Percentiles rank a stretch among this genome's conserved stretches.
Conservation (phyloP, 2,888 invertebrate species). For the Lasioglossum calceatum region DNA sequence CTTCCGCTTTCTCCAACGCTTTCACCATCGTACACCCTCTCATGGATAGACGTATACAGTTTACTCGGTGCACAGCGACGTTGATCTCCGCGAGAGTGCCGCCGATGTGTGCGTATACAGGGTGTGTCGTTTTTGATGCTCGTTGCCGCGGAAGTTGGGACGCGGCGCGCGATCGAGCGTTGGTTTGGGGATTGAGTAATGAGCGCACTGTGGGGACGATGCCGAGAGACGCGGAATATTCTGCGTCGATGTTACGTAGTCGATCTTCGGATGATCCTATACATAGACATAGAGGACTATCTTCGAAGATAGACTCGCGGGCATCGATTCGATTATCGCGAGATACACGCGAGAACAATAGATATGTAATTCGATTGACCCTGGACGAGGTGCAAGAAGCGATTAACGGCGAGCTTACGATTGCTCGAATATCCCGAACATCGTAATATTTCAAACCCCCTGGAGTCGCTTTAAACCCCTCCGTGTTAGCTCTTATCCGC, state of each 20-base stretch:
- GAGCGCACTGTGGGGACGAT: neutral
- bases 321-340: neutral
- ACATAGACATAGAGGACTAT: neutral
- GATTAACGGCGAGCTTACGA: neutral
- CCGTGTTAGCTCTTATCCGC: neutral
- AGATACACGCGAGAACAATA: neutral
- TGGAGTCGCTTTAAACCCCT: neutral
- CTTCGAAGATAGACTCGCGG: neutral
- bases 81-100: slow-evolving; percentile 57
- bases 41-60: slow-evolving; percentile 58
- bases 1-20: slow-evolving; percentile 43
- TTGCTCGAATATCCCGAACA: neutral
- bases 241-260: neutral
- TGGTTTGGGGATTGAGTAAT: slow-evolving; percentile 6
- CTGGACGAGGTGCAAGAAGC: neutral
- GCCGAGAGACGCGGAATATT: neutral
- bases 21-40: slow-evolving; percentile 53
- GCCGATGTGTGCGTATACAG: slow-evolving; percentile 43
- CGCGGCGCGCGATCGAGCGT: neutral
- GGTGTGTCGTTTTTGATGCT: slow-evolving; percentile 51
- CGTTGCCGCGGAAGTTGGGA: slow-evolving; percentile 14
- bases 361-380: neutral
- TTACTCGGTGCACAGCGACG: slow-evolving; percentile 58
- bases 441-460: neutral
- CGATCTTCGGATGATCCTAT: neutral